Conservation (phyloP, 1,140 invertebrate species). For the Nephila pilipes region DNA sequence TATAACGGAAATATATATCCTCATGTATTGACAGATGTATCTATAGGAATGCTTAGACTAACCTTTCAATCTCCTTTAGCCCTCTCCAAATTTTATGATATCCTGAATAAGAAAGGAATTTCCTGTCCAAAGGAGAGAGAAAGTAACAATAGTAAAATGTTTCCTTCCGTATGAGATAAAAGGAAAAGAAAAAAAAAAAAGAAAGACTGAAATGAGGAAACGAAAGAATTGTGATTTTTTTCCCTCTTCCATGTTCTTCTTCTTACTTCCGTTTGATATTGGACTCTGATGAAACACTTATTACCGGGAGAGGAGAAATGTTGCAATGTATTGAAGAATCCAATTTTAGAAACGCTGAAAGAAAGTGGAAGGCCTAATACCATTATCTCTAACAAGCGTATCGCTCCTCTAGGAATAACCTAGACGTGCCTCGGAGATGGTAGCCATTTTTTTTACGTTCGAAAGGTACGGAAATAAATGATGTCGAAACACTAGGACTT, state of each 20-base stretch:
- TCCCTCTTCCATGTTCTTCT: not conserved
- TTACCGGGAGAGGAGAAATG: conserved; percentile 68
- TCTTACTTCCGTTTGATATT: conserved; percentile 34
- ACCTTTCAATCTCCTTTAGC: conserved; percentile 55
- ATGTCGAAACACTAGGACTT: conserved; percentile 44
- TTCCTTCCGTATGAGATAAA: conserved; percentile 35
- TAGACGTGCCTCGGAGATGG: conserved; percentile 41
- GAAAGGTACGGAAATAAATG: conserved; percentile 69
- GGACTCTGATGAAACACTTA: conserved; percentile 74
- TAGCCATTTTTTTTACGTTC: conserved; percentile 66
- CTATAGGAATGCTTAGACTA: conserved; percentile 27
- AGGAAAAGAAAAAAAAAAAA: not conserved
- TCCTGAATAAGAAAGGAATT: conserved; percentile 48
- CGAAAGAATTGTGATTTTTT: conserved; percentile 64
- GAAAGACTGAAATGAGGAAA: conserved; percentile 57
- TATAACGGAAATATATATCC: conserved; percentile 1
- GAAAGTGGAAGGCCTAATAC: conserved; percentile 68
- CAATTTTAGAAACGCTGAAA: conserved; percentile 67
- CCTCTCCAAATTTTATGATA: conserved; percentile 63
- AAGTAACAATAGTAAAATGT: conserved; percentile 72
- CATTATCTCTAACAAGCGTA: conserved; percentile 74
- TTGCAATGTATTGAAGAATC: conserved; percentile 71
- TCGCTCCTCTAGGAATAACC: conserved; percentile 62
- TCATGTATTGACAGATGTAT: conserved; percentile 39
- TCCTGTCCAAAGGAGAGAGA: conserved; percentile 28